A percentile compares a stretch with the other conserved stretches of the same genome.
Evolutionary conservation across 1,140 invertebrate genomes (phyloP).

Genomic region (Lepidurus arcticus): DNA sequence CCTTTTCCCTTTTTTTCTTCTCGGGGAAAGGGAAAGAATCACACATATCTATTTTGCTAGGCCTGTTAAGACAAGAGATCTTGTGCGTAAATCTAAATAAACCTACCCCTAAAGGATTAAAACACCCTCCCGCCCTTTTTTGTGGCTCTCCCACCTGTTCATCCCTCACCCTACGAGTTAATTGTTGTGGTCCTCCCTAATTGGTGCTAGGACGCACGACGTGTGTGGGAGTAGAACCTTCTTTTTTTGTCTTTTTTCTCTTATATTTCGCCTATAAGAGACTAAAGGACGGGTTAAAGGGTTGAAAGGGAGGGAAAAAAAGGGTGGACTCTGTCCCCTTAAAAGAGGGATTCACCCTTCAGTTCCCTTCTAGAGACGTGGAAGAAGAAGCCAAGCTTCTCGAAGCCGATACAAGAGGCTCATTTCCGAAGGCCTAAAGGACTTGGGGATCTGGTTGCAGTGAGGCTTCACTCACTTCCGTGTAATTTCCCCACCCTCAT

Average conservation of each 20-base stretch:
- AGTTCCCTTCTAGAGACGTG: background rate
- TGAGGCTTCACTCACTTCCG: conserved; percentile 17
- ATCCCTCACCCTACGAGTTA: background rate
- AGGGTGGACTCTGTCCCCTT: too few relatives aligned
- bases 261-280: background rate
- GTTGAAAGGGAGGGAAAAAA: background rate
- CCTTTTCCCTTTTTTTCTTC: background rate
- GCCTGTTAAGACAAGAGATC: background rate
- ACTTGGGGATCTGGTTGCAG: background rate
- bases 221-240: background rate
- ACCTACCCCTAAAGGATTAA: background rate
- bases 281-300: background rate
- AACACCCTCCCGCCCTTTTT: background rate
- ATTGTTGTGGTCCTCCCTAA: conserved; percentile 18
- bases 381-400: background rate
- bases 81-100: background rate
- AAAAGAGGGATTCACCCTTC: background rate
- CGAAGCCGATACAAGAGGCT: background rate
- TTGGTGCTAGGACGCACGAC: background rate
- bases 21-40: background rate
- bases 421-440: conserved; percentile 9
- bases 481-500: conserved; percentile 4
- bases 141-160: background rate
- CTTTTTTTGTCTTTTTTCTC: background rate
- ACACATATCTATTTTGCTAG: background rate